phyloP scores from a whole-genome alignment of 2,797 vertebrate species.

The Antrozous pallidus region DNA sequence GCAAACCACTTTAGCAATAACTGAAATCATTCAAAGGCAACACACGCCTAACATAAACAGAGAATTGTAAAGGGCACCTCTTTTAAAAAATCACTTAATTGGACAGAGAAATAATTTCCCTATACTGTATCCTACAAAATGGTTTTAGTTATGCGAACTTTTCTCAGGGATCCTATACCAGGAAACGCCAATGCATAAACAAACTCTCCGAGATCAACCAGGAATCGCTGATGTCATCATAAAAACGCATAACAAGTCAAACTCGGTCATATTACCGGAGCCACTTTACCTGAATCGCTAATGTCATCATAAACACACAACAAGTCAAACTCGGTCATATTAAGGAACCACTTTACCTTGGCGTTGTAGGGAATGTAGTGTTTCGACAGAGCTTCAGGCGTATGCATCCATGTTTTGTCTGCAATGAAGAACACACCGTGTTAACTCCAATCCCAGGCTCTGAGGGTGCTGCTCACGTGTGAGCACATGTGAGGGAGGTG shows the following conservation, averaged over 20 bases:
- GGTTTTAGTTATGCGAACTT: not conserved
- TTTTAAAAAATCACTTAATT: not conserved
- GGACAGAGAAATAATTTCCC: not conserved
- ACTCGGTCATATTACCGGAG: not conserved
- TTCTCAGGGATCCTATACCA: not conserved
- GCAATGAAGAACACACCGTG: slow-evolving; percentile 81
- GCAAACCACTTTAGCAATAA: not conserved
- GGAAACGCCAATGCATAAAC: not conserved
- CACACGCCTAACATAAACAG: not conserved
- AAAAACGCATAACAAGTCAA: not conserved
- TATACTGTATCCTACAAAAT: not conserved
- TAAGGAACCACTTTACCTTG: slow-evolving; percentile 87
- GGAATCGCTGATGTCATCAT: not conserved
- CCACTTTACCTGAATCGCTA: slow-evolving; percentile 85
- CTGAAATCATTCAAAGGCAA: not conserved
- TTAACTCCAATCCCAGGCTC: not conserved
- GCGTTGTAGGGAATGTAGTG: slow-evolving; percentile 97
- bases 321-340: not conserved
- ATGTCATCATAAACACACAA: not conserved
- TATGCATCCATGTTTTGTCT: slow-evolving; percentile 99
- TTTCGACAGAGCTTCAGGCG: slow-evolving; percentile 97
- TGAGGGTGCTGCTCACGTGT: not conserved
- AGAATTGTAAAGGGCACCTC: not conserved
- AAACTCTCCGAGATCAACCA: not conserved
- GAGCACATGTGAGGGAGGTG: not conserved